These are phyloP conservation scores for Drymonia ruficornis DNA, from an alignment of 2,888 invertebrate genomes.

Conservation along the genomic window DNA sequence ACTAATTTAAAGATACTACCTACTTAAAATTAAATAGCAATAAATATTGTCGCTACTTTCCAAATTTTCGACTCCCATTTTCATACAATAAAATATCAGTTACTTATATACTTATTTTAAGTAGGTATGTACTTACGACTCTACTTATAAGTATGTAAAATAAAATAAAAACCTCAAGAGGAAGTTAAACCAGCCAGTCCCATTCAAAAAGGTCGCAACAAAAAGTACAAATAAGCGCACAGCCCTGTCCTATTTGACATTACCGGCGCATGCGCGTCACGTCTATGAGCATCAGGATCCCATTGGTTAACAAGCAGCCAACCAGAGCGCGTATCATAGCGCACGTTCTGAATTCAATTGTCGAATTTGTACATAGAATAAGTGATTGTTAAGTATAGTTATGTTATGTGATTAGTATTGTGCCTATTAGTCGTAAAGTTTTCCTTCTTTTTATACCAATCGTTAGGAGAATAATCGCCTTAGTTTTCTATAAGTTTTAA, in stretches of 20 bases:
- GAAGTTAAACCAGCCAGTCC: not conserved
- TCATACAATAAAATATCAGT: too few relatives aligned
- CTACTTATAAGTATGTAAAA: not conserved
- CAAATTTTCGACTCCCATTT: too few relatives aligned
- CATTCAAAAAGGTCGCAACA: not conserved
- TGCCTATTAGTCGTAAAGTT: not conserved
- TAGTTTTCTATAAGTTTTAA: too few relatives aligned
- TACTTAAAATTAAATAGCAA: too few relatives aligned
- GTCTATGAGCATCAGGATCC: conserved; percentile 45
- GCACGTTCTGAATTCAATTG: conserved; percentile 62
- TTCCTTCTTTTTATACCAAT: too few relatives aligned
- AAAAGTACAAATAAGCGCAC: conserved; percentile 10
- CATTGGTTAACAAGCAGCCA: conserved; percentile 62
- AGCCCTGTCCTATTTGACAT: conserved; percentile 50
- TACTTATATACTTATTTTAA: too few relatives aligned
- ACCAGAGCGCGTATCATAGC: conserved; percentile 56
- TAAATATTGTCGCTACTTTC: too few relatives aligned
- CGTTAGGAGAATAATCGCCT: too few relatives aligned
- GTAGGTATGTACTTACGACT: not conserved
- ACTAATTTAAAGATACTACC: not conserved
- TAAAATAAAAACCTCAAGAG: not conserved
- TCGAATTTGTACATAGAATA: conserved; percentile 52
- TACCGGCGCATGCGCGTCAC: conserved; percentile 55
- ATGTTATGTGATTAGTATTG: not conserved
- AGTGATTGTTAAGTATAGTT: conserved; percentile 8